phyloP scores from a whole-genome alignment of 2,888 invertebrate genomes.

The Zelleria hepariella region DNA sequence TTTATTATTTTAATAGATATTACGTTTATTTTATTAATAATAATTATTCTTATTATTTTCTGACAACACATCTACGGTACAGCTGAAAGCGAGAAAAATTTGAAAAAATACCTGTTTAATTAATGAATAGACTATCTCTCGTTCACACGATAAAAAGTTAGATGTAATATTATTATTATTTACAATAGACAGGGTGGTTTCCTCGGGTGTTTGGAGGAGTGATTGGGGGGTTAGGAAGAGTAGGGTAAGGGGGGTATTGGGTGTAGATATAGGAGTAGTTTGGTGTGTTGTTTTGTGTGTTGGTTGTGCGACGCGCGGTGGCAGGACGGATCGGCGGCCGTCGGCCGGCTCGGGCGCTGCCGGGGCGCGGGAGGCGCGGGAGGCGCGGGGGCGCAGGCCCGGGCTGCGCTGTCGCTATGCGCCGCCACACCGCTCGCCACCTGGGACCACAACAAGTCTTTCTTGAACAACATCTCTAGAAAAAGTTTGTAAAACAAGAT shows the following conservation, averaged over 20 bases:
- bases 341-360: constrained; percentile 26
- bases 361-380: constrained; percentile 16
- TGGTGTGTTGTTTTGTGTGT: constrained; percentile 17
- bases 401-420: constrained; percentile 33
- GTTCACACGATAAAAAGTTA: constrained; percentile 69
- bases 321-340: constrained; percentile 42
- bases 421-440: constrained; percentile 70
- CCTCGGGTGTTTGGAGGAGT: constrained; percentile 25
- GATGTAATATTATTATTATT: constrained; percentile 53
- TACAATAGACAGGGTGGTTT: constrained; percentile 55
- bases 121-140: constrained; percentile 59
- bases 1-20: background rate
- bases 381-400: constrained; percentile 17
- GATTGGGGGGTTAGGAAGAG: constrained; percentile 13
- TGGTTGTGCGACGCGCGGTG: constrained; percentile 47
- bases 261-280: constrained; percentile 8
- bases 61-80: constrained; percentile 72
- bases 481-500: too few relatives aligned
- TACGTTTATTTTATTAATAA: constrained; percentile 24
- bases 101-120: constrained; percentile 71
- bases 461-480: too few relatives aligned
- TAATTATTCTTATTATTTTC: constrained; percentile 20
- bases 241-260: constrained; percentile 15
- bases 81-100: constrained; percentile 71
- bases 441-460: constrained; percentile 26